Base-by-base conservation (phyloP, 2,113 vertebrate species). In the Lepus timidus region DNA sequence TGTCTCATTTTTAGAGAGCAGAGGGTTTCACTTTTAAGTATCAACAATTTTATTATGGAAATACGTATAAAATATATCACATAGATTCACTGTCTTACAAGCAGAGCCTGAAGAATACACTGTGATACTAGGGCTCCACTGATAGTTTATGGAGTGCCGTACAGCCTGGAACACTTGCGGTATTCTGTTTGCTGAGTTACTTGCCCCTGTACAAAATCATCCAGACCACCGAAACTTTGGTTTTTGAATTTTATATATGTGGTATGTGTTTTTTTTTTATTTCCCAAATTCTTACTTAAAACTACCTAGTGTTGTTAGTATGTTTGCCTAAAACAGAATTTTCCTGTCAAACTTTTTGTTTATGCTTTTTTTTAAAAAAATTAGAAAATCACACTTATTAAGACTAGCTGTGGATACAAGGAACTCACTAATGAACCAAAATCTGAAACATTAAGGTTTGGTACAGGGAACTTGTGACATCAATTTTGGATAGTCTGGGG, bases 251-350 rank as follows among this genome's bases (percentile, higher is more conserved):
- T 87, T 58, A 19, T 81, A 20, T 92, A 1, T 80, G 19, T 85
- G 17, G n/a, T 81, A 6, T 82, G 25, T 61, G 33, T 25, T 91
- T 39, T 7, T 51, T 4, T 78, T 23, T 44, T 9, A 44, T 44
- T 44, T 44, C 49, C 39, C 39, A 82, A 94, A 79, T 39, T n/a
- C 25, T 79, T 81, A 64, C 52, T 9, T 58, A 2, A 39, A 82
- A 79, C 31, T 51, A 70, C 29, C 25, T 55, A 79, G 20, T 61
- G 10, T 36, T 58, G 31, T 58, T 31, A 75, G 16, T 76, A 88
- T 95, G 36, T 74, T 90, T 92, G 44, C 52, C 52, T 83, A 44
- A 86, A 92, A 79, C 36, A 93, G 9, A 91, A 91, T 31, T 92
- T 86, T 7, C 90, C 65, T 83, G 62, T 65, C 36, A 81, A 92